These are phyloP conservation scores for Glossophaga mutica DNA, from an alignment of 2,797 vertebrate genomes.

Conservation along the genomic window DNA sequence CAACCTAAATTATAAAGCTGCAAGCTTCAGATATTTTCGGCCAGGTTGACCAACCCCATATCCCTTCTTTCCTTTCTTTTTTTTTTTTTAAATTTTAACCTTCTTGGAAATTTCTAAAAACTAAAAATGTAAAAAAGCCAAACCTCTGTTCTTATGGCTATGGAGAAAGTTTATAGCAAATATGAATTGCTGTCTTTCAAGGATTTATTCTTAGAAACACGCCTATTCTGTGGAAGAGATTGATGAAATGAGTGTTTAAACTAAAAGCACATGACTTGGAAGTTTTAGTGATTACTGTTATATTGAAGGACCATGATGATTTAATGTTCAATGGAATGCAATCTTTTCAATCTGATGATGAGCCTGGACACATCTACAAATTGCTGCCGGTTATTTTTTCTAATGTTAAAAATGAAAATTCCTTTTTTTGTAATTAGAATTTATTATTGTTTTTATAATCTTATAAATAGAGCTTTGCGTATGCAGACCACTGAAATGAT, in stretches of 20 bases:
- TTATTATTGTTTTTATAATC: neutral
- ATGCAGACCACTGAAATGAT: neutral
- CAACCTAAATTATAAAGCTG: constrained; percentile 51
- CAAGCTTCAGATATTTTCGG: constrained; percentile 61
- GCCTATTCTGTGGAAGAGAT: neutral
- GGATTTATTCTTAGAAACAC: neutral
- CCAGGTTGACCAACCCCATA: neutral
- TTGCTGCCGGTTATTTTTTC: neutral
- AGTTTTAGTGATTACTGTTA: neutral
- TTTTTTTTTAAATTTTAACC: neutral
- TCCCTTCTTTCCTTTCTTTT: neutral
- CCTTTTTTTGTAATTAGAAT: neutral
- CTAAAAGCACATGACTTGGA: neutral
- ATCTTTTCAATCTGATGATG: neutral
- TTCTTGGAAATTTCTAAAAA: neutral
- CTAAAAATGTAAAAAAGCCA: neutral
- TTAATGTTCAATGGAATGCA: neutral
- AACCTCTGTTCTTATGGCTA: neutral
- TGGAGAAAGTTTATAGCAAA: constrained; percentile 35
- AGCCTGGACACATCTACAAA: neutral
- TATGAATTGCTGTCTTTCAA: constrained; percentile 2
- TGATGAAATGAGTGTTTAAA: neutral
- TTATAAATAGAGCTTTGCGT: neutral
- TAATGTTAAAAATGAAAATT: neutral
- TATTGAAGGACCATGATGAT: neutral